Percentiles rank a stretch among this genome's conserved stretches.
Conservation (phyloP, 2,113 vertebrate genomes). For the Hassar affinis region DNA sequence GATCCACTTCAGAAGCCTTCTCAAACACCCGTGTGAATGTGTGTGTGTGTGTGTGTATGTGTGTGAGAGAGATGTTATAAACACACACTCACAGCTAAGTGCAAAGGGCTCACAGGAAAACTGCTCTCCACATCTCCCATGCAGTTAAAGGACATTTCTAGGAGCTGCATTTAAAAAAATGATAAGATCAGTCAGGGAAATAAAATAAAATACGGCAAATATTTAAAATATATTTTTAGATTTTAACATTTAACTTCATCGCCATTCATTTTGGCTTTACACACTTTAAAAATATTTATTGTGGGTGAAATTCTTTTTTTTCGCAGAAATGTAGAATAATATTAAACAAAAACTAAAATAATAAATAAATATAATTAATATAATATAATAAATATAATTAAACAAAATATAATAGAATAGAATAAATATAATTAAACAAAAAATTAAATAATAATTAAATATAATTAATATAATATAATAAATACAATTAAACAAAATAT, state of each 20-base stretch:
- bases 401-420: too few relatives aligned
- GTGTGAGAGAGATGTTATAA: neutral
- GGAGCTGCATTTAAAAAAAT: slow-evolving; percentile 73
- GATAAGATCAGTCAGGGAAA: neutral
- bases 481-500: too few relatives aligned
- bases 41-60: neutral
- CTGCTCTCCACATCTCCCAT: slow-evolving; percentile 92
- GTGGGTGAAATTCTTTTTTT: neutral
- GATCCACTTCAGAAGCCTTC: too few relatives aligned
- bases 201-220: neutral
- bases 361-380: neutral
- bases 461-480: too few relatives aligned
- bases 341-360: neutral
- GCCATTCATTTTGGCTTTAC: too few relatives aligned
- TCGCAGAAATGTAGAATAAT: too few relatives aligned
- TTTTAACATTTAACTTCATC: neutral
- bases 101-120: slow-evolving; percentile 92
- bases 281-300: neutral
- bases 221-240: neutral
- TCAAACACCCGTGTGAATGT: too few relatives aligned
- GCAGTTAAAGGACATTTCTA: slow-evolving; percentile 98
- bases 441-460: too few relatives aligned
- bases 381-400: too few relatives aligned
- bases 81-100: slow-evolving; percentile 90
- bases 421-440: too few relatives aligned